Evolutionary conservation across 2,113 vertebrate genomes (phyloP).

Genomic region (Pavo muticus): DNA sequence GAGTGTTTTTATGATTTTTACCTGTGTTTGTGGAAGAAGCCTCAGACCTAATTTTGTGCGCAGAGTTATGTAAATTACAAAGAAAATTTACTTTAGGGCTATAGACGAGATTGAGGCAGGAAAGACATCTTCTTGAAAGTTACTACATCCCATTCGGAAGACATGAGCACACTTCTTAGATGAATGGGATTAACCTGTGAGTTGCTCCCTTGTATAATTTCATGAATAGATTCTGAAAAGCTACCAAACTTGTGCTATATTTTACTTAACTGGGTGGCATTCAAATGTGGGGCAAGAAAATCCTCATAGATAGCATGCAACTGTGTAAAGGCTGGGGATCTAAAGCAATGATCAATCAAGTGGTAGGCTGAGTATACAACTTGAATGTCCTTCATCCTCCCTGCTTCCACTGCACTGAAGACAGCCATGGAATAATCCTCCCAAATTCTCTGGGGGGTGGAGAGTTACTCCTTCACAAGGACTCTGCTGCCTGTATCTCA

Average conservation of each 20-base stretch:
- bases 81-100: background rate
- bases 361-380: background rate
- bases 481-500: background rate
- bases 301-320: background rate
- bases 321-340: background rate
- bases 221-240: background rate
- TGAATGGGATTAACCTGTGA: background rate
- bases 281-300: background rate
- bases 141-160: background rate
- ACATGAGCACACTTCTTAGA: background rate
- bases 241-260: background rate
- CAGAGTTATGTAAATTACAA: background rate
- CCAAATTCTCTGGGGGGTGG: accelerated
- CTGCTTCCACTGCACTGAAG: background rate
- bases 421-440: accelerated
- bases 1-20: background rate
- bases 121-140: background rate
- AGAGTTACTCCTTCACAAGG: background rate
- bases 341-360: background rate
- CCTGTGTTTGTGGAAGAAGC: background rate
- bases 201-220: background rate
- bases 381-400: background rate
- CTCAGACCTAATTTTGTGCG: background rate
- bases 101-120: accelerated
- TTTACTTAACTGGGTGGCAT: background rate